Base-by-base conservation (phyloP, 2,888 invertebrate genomes). In the Macrophya annulata region DNA sequence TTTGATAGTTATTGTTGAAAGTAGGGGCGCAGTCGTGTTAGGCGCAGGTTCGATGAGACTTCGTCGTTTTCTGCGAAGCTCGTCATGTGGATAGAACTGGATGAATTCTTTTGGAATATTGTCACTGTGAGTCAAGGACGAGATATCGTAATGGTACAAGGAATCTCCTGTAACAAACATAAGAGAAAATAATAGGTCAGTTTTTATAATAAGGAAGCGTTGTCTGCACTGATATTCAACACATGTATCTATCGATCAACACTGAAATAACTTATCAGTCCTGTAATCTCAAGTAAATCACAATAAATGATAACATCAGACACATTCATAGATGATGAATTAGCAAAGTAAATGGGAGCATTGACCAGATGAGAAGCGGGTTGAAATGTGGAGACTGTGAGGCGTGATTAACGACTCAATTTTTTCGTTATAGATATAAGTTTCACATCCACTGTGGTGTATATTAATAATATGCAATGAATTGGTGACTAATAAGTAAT, bases 1-100 rank as follows among this genome's bases (percentile, higher is more conserved):
- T 8, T 55, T 76, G n/a, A 71, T 48, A 8, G 85, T 81, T 37
- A 68, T 86, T 40, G 51, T 31, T n/a, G 86, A 55, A 25, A 40
- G 25, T 31, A 85, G 51, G 17, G 86, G 74, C 68, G 81, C 31
- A 68, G 72, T 59, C 15, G n/a, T n/a, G 10, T 10, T 10, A 4
- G 6, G 45, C 48, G 71, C 12, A 37, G 48, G 15, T 81, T 81
- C 81, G 3, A 45, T 37, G 6, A 1, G 68, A 68, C 37, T 68
- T 21, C 81, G 40, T 9, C 43, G 62, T n/a, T 8, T 37, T 9
- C 81, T 81, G 21, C 21, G 12, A 59, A 62, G 12, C 6, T 81
- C 81, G 25, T 81, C 21, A 62, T 81, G 31, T 17, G 59, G 21
- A 62, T 37, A 21, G 4, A 81, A 81, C 55, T 48, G 25, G 10